Evolutionary conservation across 2,888 invertebrate species (phyloP), one percentile per base, ranked within the genome.

Genomic region (Melanostoma mellinum): DNA sequence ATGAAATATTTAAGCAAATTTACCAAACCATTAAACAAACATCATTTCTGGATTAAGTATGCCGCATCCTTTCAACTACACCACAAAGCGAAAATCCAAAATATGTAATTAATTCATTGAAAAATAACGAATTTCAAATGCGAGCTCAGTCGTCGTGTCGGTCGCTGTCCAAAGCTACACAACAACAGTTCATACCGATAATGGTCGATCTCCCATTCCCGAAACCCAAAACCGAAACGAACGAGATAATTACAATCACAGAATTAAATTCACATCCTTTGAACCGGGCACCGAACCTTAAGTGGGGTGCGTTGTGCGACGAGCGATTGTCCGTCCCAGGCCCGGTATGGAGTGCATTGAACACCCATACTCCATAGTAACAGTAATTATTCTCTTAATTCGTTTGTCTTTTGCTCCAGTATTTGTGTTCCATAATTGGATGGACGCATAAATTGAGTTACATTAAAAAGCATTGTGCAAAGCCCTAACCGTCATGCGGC

Each of bases 1-100:
- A 84, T 79, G 79, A 84, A 84, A 84, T 79, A 84, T 84, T 84
- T 79, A 71, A 79, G 69, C 79, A 84, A 78, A 84, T 84, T 84
- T 84, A 79, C 71, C 84, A 84, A 84, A 75, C 75, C 84, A 84
- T 84, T 84, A 79, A 79, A 63, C 79, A 84, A 84, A 84, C 79
- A 84, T 84, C 84, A 84, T 84, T 79, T 79, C 74, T 36, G 79
- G 79, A 84, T 84, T 84, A 79, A 84, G 63, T 71, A 63, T 56
- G 38, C 36, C 65, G 56, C 69, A 58, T 78, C 68, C 69, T 58
- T 46, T 53, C 53, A 38, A 30, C 48, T 40, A 56, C 6, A 48
- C 71, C 71, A 50, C 84, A 84, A 84, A 84, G 79, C 74, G 79
- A 84, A 79, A 84, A 74, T 84, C 74, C 84, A 74, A 84, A 79